Percentiles rank a stretch among this genome's conserved stretches.
These are phyloP conservation scores for Diuraphis noxia DNA, from an alignment of 1,140 invertebrate species.

Conservation along the genomic window DNA sequence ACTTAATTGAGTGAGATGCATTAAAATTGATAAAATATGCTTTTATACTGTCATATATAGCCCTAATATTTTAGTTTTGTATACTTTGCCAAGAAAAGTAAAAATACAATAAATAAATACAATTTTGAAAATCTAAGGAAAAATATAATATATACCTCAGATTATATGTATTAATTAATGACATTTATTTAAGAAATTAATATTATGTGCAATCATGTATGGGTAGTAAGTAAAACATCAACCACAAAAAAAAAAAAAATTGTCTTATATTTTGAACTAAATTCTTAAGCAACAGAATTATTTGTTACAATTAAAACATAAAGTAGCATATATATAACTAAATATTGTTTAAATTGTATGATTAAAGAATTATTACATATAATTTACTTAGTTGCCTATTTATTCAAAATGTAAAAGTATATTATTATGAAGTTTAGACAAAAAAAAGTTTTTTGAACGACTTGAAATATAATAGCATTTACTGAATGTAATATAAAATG, in stretches of 20 bases:
- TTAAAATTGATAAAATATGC: not conserved
- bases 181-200: not conserved
- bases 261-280: not conserved
- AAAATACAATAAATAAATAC: not conserved
- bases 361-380: constrained; percentile 11
- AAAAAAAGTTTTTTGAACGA: not conserved
- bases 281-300: constrained; percentile 14
- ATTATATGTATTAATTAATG: not conserved
- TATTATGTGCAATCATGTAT: not conserved
- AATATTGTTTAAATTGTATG: not conserved
- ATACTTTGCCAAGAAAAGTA: not conserved
- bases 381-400: constrained; percentile 8
- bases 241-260: not conserved
- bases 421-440: not conserved
- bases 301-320: not conserved
- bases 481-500: constrained; percentile 17
- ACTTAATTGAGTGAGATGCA: too few species aligned
- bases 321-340: not conserved
- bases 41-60: not conserved
- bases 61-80: not conserved
- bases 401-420: constrained; percentile 7
- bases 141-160: not conserved
- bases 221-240: not conserved
- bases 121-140: not conserved
- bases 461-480: not conserved